Base-by-base conservation (phyloP, 2,113 vertebrate species). In the Galbula dea region DNA sequence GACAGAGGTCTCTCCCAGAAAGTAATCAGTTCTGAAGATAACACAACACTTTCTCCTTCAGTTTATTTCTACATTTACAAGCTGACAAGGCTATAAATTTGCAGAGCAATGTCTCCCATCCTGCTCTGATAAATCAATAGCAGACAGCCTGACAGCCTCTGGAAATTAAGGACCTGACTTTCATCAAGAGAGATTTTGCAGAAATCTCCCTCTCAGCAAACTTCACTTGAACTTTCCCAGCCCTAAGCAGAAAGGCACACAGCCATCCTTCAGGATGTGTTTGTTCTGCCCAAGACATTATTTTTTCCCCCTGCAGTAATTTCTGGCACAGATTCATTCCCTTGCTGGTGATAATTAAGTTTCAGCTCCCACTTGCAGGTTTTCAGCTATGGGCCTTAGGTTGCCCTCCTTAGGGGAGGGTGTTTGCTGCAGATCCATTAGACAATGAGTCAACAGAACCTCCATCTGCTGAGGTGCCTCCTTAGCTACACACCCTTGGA, bases 11-110 rank as follows among this genome's bases (percentile, higher is more conserved):
- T 91, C 66, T 72, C 80, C 62, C 79, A 82, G 67, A 89, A 93
- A 93, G 79, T 86, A 93, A 94, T 91, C 88, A 86, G 82, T 77
- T 95, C 93, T 76, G 54, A 93, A 85, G 93, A 91, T 59, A 95
- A 89, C 67, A 72, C 54, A 69, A 55, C 83, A 59, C 55, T 83
- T 93, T 77, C 90, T 77, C 27, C 52, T 88, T 88, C 79, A 90
- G 76, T 93, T 95, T 93, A 86, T 89, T 88, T 86, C 73, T 83
- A 86, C 76, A 63, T 94, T 91, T 88, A 90, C 81, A 78, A 94
- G 69, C 86, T 92, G 95, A 96, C 3, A 19, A 90, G 49, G 86
- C 65, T 81, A 90, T 90, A 90, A 67, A 92, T 90, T 88, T 90
- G 77, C 81, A 86, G 24, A 83, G 51, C 77, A 55, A 32, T 26